Percentiles rank a stretch among this genome's conserved stretches.
These are phyloP conservation scores for Penaeus monodon DNA, from an alignment of 2,888 invertebrate genomes.

Conservation along the genomic window DNA sequence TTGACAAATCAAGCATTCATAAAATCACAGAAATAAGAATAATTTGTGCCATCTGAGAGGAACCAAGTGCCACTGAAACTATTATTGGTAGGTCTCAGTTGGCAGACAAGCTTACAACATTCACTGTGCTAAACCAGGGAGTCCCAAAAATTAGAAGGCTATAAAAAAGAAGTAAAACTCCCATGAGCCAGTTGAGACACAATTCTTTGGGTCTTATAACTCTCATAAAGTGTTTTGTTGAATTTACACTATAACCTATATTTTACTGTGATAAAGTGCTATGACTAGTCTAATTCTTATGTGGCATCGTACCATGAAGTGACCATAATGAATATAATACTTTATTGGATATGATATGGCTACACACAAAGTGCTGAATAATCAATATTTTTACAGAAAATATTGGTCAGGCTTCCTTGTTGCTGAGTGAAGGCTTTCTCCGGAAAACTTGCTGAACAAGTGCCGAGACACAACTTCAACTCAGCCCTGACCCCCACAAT, in stretches of 20 bases:
- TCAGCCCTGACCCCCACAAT: conserved; percentile 33
- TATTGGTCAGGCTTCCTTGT: conserved; percentile 9
- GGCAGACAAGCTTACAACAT: conserved; percentile 5
- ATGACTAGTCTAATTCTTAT: conserved; percentile 45
- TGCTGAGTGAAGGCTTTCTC: conserved; percentile 40
- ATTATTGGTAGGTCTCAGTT: conserved; percentile 29
- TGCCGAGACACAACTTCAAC: conserved; percentile 51
- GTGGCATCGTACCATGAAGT: conserved; percentile 22
- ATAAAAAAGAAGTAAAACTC: neutral
- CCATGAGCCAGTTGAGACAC: too few species aligned
- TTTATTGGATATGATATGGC: conserved; percentile 10
- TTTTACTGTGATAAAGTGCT: conserved; percentile 13
- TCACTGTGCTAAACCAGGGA: conserved; percentile 8
- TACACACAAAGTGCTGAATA: conserved; percentile 36
- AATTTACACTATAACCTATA: conserved; percentile 10
- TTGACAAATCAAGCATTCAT: conserved; percentile 9
- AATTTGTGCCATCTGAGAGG: conserved; percentile 45
- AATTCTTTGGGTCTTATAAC: too few species aligned
- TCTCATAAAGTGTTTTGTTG: neutral
- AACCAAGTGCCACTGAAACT: conserved; percentile 19
- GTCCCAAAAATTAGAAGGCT: neutral
- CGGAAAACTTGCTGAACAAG: conserved; percentile 61
- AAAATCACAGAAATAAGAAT: conserved; percentile 31
- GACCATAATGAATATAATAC: conserved; percentile 17
- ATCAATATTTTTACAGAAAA: conserved; percentile 17